Percentiles rank a stretch among this genome's conserved stretches.
These are phyloP conservation scores for Oryzaephilus surinamensis DNA, from an alignment of 1,140 invertebrate species.

Conservation along the genomic window DNA sequence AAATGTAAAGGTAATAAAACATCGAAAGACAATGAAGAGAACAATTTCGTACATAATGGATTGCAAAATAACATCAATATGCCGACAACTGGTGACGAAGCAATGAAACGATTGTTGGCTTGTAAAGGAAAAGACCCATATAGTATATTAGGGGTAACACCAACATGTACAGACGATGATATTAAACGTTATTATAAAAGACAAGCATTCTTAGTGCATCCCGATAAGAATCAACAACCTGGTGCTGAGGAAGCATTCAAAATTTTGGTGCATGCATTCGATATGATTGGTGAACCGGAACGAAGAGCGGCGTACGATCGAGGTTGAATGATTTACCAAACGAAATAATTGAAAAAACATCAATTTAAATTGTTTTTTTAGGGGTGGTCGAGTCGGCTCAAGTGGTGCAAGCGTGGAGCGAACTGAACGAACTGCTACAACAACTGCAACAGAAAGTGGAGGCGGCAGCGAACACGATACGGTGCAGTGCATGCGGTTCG, in stretches of 20 bases:
- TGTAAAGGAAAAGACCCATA: constrained; percentile 94
- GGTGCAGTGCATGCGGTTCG: constrained; percentile 83
- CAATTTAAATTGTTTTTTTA: constrained; percentile 35
- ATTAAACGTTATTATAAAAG: constrained; percentile 89
- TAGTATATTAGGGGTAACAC: constrained; percentile 57
- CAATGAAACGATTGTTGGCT: constrained; percentile 81
- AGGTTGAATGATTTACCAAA: constrained; percentile 21
- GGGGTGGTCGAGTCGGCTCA: constrained; percentile 69
- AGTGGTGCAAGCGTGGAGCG: constrained; percentile 73
- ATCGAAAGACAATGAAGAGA: constrained; percentile 18
- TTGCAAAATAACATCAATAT: constrained; percentile 70
- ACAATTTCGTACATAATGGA: constrained; percentile 40
- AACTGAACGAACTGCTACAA: constrained; percentile 67
- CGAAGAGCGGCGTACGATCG: constrained; percentile 33
- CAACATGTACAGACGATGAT: constrained; percentile 80
- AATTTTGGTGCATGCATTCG: constrained; percentile 87
- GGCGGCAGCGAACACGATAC: constrained; percentile 80
- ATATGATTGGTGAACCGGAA: constrained; percentile 83
- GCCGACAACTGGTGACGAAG: constrained; percentile 84
- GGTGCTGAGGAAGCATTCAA: constrained; percentile 95
- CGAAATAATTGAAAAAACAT: background rate
- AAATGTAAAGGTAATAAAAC: constrained; percentile 25
- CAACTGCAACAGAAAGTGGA: constrained; percentile 89
- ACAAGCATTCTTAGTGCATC: constrained; percentile 89
- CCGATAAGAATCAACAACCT: constrained; percentile 88